Evolutionary conservation across 2,888 invertebrate genomes (phyloP).

Genomic region (Spodoptera littoralis): DNA sequence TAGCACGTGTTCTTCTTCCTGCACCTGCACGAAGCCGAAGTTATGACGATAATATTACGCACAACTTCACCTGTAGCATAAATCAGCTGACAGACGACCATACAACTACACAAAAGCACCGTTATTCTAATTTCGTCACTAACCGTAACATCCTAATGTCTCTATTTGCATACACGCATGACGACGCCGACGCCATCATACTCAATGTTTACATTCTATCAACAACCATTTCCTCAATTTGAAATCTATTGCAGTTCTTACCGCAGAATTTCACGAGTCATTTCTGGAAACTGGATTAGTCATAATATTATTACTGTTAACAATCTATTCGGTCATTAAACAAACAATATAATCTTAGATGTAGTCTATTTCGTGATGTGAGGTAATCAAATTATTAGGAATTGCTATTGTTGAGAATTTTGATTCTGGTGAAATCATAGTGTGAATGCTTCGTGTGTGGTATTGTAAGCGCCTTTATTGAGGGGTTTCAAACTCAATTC

Average conservation of each 20-base stretch:
- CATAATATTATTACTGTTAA: constrained; percentile 31
- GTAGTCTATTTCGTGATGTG: constrained; percentile 24
- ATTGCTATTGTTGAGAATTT: constrained; percentile 14
- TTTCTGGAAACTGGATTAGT: constrained; percentile 42
- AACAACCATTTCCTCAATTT: constrained; percentile 33
- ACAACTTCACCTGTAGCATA: no score
- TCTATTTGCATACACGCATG: background rate
- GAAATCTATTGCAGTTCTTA: constrained; percentile 23
- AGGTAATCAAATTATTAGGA: constrained; percentile 10
- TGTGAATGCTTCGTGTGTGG: no score
- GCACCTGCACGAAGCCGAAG: no score
- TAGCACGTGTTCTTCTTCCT: no score
- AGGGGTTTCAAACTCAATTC: no score
- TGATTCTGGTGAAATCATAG: no score
- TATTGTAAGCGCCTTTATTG: no score
- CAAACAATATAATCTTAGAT: constrained; percentile 40
- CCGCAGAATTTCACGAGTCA: constrained; percentile 26
- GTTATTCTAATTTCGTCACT: no score
- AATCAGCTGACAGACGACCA: no score
- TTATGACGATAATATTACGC: no score
- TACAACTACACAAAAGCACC: no score
- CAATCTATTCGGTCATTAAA: constrained; percentile 35
- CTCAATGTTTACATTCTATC: constrained; percentile 20
- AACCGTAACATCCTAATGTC: background rate
- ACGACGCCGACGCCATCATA: constrained; percentile 13